Conservation (phyloP, 2,113 vertebrate genomes). For the Seriola dumerili region DNA sequence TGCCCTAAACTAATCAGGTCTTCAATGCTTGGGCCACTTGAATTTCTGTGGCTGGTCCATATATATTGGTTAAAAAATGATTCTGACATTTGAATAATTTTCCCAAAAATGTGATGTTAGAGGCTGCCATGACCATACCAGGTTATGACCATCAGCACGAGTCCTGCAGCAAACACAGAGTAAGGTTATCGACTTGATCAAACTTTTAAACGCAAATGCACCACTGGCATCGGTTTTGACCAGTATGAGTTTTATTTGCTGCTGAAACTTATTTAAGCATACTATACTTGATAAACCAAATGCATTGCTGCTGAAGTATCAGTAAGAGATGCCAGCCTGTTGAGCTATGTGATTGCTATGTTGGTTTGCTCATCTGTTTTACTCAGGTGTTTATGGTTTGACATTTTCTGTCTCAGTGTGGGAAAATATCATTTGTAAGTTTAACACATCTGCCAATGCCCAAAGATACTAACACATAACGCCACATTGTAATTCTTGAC, state of each 20-base stretch:
- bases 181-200: neutral
- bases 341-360: conserved; percentile 16
- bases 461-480: conserved; percentile 15
- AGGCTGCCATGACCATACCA: neutral
- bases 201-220: neutral
- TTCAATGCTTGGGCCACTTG: too few species aligned
- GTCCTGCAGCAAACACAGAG: too few species aligned
- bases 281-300: neutral
- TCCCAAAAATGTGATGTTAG: too few species aligned
- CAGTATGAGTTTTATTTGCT: conserved; percentile 4
- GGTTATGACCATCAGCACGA: neutral
- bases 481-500: neutral
- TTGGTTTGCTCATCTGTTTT: conserved; percentile 44
- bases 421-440: conserved; percentile 30
- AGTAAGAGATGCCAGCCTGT: conserved; percentile 1
- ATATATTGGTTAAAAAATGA: neutral
- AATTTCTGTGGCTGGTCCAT: too few species aligned
- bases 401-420: conserved; percentile 42
- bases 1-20: too few species aligned
- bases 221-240: neutral
- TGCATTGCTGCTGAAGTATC: neutral
- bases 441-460: conserved; percentile 24
- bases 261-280: neutral
- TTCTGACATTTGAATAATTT: neutral
- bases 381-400: conserved; percentile 52